Evolutionary conservation across 2,888 invertebrate species (phyloP), one percentile per base, ranked within the genome.

Genomic region (Epinotia brunnichana): DNA sequence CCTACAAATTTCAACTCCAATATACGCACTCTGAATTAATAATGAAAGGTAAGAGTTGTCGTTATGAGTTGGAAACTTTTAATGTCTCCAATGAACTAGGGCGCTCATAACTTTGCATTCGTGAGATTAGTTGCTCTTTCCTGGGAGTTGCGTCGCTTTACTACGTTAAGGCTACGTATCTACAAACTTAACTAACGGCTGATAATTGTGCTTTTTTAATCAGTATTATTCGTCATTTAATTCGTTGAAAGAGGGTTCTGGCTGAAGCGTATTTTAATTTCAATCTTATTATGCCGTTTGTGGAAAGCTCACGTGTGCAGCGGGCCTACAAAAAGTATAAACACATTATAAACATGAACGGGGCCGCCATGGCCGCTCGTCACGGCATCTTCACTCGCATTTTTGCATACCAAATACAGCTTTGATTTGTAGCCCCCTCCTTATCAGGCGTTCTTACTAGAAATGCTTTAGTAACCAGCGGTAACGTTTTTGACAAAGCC

Each of bases 1-100:
- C 90, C 89, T 89, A 90, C 92, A 91, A 92, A 92, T 92, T 92
- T 91, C 85, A 89, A 90, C 87, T 90, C 87, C 89, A 89, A 89
- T 90, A 91, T 90, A 92, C 93, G 92, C 88, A 87, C 85, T 83
- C 85, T 84, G 92, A 92, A 93, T 93, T 88, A 91, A 89, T 90
- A 92, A 91, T 91, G 89, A 90, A 87, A 84, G 85, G 88, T 84
- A 84, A 85, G 88, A 88, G 85, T 86, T 87, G 84, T 85, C 84
- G 85, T 89, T 90, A 90, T 88, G 85, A 86, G 86, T 88, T 83
- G 81, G 85, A 87, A 92, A 91, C 89, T 93, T 92, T 92, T 90
- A 92, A 91, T 91, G 91, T 88, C 87, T 86, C 89, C 88, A 91
- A 92, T 91, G 91, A 90, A 87, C 90, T 89, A 89, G 86, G 81